Conservation (phyloP, 1,140 invertebrate species). For the Zaprionus camerounensis region DNA sequence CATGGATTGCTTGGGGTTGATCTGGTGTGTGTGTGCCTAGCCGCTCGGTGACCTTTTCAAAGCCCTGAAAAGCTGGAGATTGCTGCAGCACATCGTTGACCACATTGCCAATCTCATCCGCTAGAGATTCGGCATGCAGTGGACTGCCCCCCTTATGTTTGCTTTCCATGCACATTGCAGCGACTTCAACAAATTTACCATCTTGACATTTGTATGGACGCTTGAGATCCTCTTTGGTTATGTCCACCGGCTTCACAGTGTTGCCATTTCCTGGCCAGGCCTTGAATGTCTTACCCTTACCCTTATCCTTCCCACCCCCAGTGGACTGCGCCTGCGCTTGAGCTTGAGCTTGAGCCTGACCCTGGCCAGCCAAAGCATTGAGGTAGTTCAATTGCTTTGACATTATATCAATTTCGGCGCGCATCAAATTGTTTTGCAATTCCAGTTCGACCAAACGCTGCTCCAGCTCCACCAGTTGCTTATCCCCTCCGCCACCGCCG, state of each 20-base stretch:
- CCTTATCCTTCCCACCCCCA: not conserved
- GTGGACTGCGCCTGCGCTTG: not conserved
- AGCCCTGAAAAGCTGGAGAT: constrained; percentile 66
- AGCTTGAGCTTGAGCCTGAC: constrained; percentile 6
- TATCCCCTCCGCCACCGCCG: constrained; percentile 18
- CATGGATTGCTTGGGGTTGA: constrained; percentile 16
- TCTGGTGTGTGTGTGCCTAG: constrained; percentile 44
- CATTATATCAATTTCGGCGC: constrained; percentile 78
- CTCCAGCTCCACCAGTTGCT: constrained; percentile 51
- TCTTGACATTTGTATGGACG: constrained; percentile 60
- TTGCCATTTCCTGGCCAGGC: constrained; percentile 70
- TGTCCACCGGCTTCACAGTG: constrained; percentile 50
- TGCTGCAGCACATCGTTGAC: constrained; percentile 69
- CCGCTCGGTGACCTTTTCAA: constrained; percentile 72
- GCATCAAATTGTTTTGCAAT: constrained; percentile 76
- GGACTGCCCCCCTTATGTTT: not conserved
- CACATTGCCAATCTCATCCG: constrained; percentile 64
- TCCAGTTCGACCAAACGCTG: constrained; percentile 71
- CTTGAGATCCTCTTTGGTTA: constrained; percentile 65
- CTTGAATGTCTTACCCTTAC: constrained; percentile 59
- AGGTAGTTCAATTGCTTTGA: constrained; percentile 75
- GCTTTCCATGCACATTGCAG: constrained; percentile 68
- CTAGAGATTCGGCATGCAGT: constrained; percentile 52
- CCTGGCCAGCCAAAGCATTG: constrained; percentile 18
- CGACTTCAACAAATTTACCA: constrained; percentile 64